Evolutionary conservation across 2,113 vertebrate species (phyloP), one percentile per base, ranked within the genome.

Genomic region (Nematolebias whitei): DNA sequence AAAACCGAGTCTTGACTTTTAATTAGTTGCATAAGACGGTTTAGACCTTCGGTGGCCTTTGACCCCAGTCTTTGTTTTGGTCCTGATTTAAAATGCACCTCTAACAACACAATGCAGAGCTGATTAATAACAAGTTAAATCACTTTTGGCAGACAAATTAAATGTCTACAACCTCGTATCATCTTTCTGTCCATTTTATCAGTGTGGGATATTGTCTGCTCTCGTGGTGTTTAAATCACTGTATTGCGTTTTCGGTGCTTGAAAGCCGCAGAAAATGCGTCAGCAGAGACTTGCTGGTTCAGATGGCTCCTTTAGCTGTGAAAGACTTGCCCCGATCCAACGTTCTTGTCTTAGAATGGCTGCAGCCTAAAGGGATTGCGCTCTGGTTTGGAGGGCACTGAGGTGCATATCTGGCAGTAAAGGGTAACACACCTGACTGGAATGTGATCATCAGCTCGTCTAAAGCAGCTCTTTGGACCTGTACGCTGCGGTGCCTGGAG

Each of bases 361-460:
- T 80, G 63, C 26, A 29, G 20, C 70, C 56, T 44, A 66, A 19
- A 48, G 29, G 51, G 53, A 56, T 71, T 79, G 62, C 12, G 11
- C 41, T 14, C 45, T 22, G 24, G 47, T 76, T 84, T 82, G 69
- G 80, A 84, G 71, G 79, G 32, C 63, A 61, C 72, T 63, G 70
- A 56, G 44, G 52, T 72, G 56, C 82, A 67, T 65, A 76, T 80
- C 64, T 76, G 70, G 66, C 65, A 29, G 52, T 60, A 18, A 11
- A 55, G 11, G 14, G 35, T 40, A 80, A 63, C 74, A 50, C 74
- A 84, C 82, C 79, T 82, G 77, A 82, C 74, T 82, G 68, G 79
- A 86, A 85, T 78, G 81, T 76, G 74, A 82, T 84, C 68, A 84
- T 80, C 71, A 61, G 38, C 60, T 19, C 9, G 11, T 63, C 63